phyloP scores from a whole-genome alignment of 2,888 invertebrate genomes.

The Dasypogon diadema region DNA sequence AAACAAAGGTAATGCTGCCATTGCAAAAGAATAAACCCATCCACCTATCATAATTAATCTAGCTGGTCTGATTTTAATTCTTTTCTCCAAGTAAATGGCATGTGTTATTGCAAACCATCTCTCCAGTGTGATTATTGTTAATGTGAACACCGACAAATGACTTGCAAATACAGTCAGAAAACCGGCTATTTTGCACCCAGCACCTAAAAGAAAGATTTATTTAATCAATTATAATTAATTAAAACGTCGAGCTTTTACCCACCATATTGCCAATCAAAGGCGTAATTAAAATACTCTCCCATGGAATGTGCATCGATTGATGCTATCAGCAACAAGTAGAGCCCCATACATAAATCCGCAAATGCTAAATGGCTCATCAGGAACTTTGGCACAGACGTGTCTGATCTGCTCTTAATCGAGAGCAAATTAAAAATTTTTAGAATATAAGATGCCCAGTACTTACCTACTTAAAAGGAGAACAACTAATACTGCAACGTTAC shows the following conservation, averaged over 20 bases:
- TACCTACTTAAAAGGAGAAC: constrained; percentile 77
- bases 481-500: constrained; percentile 84
- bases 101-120: constrained; percentile 87
- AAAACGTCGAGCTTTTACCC: constrained; percentile 48
- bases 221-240: background rate
- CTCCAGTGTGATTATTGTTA: constrained; percentile 88
- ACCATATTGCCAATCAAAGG: constrained; percentile 90
- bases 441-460: too few relatives aligned
- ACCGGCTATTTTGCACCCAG: constrained; percentile 88
- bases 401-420: too few relatives aligned
- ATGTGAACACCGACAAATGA: constrained; percentile 87
- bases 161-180: constrained; percentile 90
- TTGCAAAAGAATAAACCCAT: constrained; percentile 81
- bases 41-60: constrained; percentile 82
- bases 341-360: constrained; percentile 88
- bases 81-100: constrained; percentile 84
- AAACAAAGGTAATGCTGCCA: constrained; percentile 84
- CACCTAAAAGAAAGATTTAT: constrained; percentile 69
- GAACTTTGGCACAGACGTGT: constrained; percentile 76
- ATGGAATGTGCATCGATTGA: constrained; percentile 86
- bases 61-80: constrained; percentile 80
- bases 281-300: constrained; percentile 90
- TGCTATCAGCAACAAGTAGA: constrained; percentile 84
- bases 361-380: constrained; percentile 87
- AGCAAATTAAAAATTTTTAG: too few relatives aligned